These are phyloP conservation scores for Ranitomeya imitator DNA, from an alignment of 2,113 vertebrate species.

Conservation along the genomic window DNA sequence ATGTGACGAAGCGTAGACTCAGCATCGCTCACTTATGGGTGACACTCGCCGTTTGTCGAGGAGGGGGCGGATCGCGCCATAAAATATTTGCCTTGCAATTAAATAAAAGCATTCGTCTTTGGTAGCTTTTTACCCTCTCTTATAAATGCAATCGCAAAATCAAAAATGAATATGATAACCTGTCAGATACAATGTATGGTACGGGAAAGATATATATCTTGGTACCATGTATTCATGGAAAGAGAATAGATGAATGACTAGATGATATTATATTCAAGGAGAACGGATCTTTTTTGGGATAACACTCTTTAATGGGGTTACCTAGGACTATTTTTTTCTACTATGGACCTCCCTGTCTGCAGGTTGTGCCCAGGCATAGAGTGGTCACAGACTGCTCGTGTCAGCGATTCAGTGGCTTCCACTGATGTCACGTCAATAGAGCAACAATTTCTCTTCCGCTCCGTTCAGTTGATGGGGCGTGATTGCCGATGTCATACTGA, in stretches of 20 bases:
- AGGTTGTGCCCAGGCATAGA: no score
- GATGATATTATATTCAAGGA: background rate
- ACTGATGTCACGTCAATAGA: no score
- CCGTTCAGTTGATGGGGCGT: no score
- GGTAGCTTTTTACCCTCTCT: background rate
- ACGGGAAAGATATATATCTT: no score
- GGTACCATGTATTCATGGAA: background rate
- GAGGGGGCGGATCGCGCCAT: background rate
- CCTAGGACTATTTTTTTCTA: no score
- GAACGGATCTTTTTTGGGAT: no score
- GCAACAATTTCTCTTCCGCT: no score
- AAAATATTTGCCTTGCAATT: background rate
- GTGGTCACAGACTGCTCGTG: no score
- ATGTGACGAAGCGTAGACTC: background rate
- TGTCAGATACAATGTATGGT: background rate
- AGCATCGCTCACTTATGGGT: background rate
- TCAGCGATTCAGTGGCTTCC: no score
- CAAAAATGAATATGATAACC: background rate
- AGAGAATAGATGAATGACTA: background rate
- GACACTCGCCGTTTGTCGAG: background rate
- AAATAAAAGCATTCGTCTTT: background rate
- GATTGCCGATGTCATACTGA: no score
- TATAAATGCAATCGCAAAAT: background rate
- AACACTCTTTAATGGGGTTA: background rate
- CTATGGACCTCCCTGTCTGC: no score